Percentiles rank a stretch among this genome's conserved stretches.
These are phyloP conservation scores for Hymenochirus boettgeri DNA, from an alignment of 2,113 vertebrate genomes.

Conservation along the genomic window DNA sequence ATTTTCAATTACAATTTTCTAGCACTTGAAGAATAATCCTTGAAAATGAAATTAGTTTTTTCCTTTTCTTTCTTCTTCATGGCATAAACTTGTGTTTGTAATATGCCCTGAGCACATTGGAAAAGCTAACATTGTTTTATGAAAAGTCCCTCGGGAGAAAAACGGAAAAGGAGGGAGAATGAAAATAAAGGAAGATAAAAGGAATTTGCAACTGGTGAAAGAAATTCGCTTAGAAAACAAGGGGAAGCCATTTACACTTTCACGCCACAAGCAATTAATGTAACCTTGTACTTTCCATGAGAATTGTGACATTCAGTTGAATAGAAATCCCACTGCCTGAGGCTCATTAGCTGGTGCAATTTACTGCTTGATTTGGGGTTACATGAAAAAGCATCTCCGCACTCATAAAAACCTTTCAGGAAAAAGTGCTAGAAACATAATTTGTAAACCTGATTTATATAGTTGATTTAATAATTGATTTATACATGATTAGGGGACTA, in stretches of 20 bases:
- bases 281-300: constrained; percentile 25
- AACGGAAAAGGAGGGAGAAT: not conserved
- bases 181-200: constrained; percentile 15
- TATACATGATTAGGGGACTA: too few relatives aligned
- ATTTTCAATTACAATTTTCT: constrained; percentile 1
- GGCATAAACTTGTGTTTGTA: not conserved
- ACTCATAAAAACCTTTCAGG: not conserved
- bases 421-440: constrained; percentile 15
- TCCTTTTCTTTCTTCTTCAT: not conserved
- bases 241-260: constrained; percentile 15
- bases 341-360: constrained; percentile 31
- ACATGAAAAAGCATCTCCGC: too few relatives aligned
- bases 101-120: not conserved
- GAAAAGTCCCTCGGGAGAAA: constrained; percentile 8
- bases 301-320: constrained; percentile 38
- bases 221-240: constrained; percentile 36
- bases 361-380: constrained; percentile 29
- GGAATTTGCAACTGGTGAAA: constrained; percentile 29
- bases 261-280: constrained; percentile 37
- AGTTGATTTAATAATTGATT: too few relatives aligned
- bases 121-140: constrained; percentile 28
- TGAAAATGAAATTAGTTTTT: constrained; percentile 1
- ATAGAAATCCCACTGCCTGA: constrained; percentile 32
- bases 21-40: not conserved
- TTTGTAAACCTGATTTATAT: too few relatives aligned